These are phyloP conservation scores for Phymorhynchus buccinoides DNA, from an alignment of 1,140 invertebrate species.

Conservation along the genomic window DNA sequence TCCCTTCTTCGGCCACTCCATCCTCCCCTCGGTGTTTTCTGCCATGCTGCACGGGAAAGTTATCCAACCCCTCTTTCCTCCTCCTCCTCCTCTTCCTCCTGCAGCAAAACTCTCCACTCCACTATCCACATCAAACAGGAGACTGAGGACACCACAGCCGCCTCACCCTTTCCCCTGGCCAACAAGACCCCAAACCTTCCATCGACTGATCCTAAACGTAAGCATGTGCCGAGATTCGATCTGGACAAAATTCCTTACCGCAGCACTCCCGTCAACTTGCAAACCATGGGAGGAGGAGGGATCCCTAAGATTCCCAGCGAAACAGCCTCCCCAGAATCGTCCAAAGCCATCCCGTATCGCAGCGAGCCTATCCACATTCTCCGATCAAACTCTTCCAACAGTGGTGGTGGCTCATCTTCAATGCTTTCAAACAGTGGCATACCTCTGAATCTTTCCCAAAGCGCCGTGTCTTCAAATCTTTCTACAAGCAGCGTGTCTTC, in stretches of 20 bases:
- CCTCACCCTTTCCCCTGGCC: background rate
- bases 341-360: background rate
- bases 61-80: no score
- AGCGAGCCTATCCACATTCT: background rate
- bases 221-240: background rate
- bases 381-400: background rate
- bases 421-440: background rate
- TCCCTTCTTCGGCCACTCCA: background rate
- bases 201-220: background rate
- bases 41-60: background rate
- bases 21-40: background rate
- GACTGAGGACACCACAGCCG: background rate
- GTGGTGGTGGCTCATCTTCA: no score
- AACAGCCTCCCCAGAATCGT: background rate
- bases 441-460: no score
- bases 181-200: background rate
- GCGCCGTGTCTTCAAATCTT: background rate
- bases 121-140: background rate
- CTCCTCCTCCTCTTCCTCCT: no score
- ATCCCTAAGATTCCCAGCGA: background rate
- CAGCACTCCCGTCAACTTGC: background rate
- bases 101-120: background rate
- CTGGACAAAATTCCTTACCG: background rate
- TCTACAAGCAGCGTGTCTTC: background rate
- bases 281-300: background rate